phyloP scores from a whole-genome alignment of 2,797 vertebrate species.

The Bradypus variegatus region DNA sequence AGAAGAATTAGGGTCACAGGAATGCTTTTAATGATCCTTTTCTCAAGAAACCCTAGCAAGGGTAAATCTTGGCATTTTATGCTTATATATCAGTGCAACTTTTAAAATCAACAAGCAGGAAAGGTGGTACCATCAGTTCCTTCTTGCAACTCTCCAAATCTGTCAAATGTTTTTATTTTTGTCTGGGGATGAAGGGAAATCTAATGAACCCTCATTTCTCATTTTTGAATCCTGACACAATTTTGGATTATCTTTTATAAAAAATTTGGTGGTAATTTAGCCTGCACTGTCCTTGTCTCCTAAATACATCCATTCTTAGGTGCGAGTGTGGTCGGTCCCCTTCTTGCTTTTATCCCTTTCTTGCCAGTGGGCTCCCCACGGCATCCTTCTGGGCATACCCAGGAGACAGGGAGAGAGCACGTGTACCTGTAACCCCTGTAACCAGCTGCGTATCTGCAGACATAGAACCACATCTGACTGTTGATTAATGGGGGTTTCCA shows the following conservation, averaged over 20 bases:
- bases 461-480: not conserved
- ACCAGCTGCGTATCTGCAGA: not conserved
- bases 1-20: not conserved
- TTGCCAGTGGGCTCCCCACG: not conserved
- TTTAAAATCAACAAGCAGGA: not conserved
- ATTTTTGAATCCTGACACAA: not conserved
- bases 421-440: not conserved
- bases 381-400: not conserved
- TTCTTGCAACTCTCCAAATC: not conserved
- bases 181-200: not conserved
- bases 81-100: not conserved
- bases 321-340: not conserved
- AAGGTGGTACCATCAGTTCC: not conserved
- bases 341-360: not conserved
- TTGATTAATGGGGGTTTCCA: not conserved
- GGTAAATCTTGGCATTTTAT: not conserved
- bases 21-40: not conserved
- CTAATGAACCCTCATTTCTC: not conserved
- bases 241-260: not conserved
- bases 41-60: not conserved
- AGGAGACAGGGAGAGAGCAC: not conserved
- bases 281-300: not conserved
- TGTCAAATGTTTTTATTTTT: not conserved
- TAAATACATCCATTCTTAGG: not conserved
- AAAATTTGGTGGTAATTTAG: not conserved